Evolutionary conservation across 2,113 vertebrate genomes (phyloP), one percentile per base, ranked within the genome.

Genomic region (Lates calcarifer): DNA sequence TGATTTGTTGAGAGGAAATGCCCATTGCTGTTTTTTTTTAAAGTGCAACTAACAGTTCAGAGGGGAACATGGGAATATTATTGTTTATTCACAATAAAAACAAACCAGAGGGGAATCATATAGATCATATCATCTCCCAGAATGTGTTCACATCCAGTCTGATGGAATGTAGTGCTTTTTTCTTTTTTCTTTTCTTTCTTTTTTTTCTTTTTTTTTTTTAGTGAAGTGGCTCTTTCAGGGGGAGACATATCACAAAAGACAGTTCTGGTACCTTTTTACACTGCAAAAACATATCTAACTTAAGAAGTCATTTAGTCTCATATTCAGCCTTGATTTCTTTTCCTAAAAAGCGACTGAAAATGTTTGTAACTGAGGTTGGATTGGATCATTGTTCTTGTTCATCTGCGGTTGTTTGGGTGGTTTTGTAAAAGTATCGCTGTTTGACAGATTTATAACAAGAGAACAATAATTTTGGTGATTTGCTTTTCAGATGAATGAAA

Each of bases 21-120:
- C 65, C 82, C 71, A 63, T 76, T 87, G 77, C 72, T 89, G 77
- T 81, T 82, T 84, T 84, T 84, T 84, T 92, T 85, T 93, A 93
- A 94, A 93, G 92, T 94, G 92, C 93, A 90, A 86, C 82, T 88
- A 85, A 64, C 63, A 77, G 84, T 83, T 85, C 41, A 37, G 22
- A 72, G 3, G 65, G 71, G 57, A 49, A 37, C 18, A 5, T 26
- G 60, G 39, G 49, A 10, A 61, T 13, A 17, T 11, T 56, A n/a
- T 49, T 67, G 8, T 51, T 51, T 26, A 74, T 65, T 65, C 33
- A 77, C 69, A 65, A 51, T 47, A 61, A 60, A 72, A 74, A 69
- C 0, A 14, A 57, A 64, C 64, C 11, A 9, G 15, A 37, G 45
- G 68, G 56, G 22, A 61, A 69, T 68, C 24, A 20, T 39, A 39